Percentiles rank a stretch among this genome's conserved stretches.
Conservation (phyloP, 2,888 invertebrate species). For the Drosophila gaucha region DNA sequence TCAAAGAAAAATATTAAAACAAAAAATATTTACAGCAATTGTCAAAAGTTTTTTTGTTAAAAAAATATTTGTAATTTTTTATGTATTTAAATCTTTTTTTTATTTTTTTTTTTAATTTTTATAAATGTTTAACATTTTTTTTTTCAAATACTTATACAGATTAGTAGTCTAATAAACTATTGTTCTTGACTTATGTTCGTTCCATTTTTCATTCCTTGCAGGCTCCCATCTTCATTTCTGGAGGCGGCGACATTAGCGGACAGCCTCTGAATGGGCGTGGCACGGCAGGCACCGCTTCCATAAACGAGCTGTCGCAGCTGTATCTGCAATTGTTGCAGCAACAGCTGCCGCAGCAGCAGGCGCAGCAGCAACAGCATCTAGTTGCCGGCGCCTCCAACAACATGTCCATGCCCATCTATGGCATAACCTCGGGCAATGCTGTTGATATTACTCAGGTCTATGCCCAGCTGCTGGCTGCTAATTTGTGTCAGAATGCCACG, state of each 20-base stretch:
- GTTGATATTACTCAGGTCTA: conserved; percentile 23
- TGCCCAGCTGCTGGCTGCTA: conserved; percentile 33
- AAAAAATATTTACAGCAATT: too few relatives aligned
- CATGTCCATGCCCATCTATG: conserved; percentile 25
- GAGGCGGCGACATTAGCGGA: conserved; percentile 1
- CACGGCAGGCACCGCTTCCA: not conserved
- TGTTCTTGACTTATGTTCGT: not conserved
- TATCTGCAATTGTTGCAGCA: conserved; percentile 34
- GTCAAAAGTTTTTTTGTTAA: too few relatives aligned
- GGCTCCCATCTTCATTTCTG: conserved; percentile 1
- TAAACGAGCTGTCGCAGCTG: conserved; percentile 19
- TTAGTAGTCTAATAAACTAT: too few relatives aligned
- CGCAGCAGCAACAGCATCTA: conserved; percentile 31
- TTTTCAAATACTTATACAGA: too few relatives aligned
- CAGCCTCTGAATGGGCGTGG: not conserved
- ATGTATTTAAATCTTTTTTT: too few relatives aligned
- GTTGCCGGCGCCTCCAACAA: conserved; percentile 20
- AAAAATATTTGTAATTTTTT: too few relatives aligned
- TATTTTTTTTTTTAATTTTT: too few relatives aligned
- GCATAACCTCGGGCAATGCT: conserved; percentile 4
- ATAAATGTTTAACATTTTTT: too few relatives aligned
- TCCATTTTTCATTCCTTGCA: not conserved
- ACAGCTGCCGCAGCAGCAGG: conserved; percentile 28
- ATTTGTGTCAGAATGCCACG: conserved; percentile 27
- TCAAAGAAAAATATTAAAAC: too few relatives aligned